Base-by-base conservation (phyloP, 2,888 invertebrate genomes). In the Ecliptopera silaceata region DNA sequence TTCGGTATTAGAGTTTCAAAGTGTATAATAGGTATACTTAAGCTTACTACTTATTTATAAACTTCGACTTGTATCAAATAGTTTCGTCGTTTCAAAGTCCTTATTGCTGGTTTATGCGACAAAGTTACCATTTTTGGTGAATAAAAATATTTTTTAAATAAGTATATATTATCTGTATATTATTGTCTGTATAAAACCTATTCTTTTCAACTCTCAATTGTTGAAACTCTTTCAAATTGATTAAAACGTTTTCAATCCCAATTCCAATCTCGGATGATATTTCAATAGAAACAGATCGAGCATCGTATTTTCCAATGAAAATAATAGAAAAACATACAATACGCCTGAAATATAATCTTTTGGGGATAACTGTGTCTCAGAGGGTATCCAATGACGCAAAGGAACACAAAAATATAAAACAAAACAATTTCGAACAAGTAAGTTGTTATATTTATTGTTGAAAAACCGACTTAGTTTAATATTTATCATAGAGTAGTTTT, bases 231-330 rank as follows among this genome's bases (percentile, higher is more conserved):
- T 54, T 38, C 39, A 50, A 60, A 59, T 55, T 56, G 59, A 54
- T 59, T 44, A 56, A n/a, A n/a, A 49, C 53, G 53, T 41, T 54
- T n/a, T n/a, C n/a, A n/a, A n/a, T n/a, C n/a, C n/a, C 46, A 41
- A 48, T 59, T 49, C 50, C 59, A 54, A 60, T 60, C 17, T 41
- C 56, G 45, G 58, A 49, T 59, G 58, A 56, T 52, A 50, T 65
- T 59, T 61, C 59, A 61, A 57, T 53, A 53, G 56, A 32, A 57
- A 60, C 53, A 55, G 50, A 59, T 65, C 61, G 43, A 46, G 56
- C 53, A 46, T 45, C 53, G 43, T 45, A 42, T 59, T 43, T 60
- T 38, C 56, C 44, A 36, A 56, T 59, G 47, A 45, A 57, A 59
- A 60, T 52, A 56, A 55, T 51, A 20, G 22, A 8, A 11, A 38